Base-by-base conservation (phyloP, 1,140 invertebrate species). In the Philotrypesis tridentata region DNA sequence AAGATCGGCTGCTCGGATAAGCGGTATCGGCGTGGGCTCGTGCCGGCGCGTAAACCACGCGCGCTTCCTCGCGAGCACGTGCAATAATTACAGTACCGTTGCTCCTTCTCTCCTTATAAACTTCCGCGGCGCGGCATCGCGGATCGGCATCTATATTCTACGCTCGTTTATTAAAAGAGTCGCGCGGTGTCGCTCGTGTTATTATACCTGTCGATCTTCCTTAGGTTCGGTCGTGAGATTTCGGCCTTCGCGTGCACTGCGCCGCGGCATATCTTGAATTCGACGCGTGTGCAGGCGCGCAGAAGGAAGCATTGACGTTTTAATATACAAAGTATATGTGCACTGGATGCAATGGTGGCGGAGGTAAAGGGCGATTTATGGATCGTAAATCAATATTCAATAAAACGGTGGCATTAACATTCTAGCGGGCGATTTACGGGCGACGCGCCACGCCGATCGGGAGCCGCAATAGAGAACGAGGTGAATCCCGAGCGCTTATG, bases 31-130 rank as follows among this genome's bases (percentile, higher is more conserved):
- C 21, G 14, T 6, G 70, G 55, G 61, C 33, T 40, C 25, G 31
- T 63, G 68, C 68, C 48, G 25, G 29, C 33, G 23, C 71, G 71
- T 43, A 79, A 79, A 61, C 12, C 31, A 74, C 37, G 65, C 76
- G 23, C 31, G 60, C 74, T 17, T 17, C 48, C 5, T 17, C 55
- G 23, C 29, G 27, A 43, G 70, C 60, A 74, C 71, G 79, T 40
- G 79, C 72, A 81, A 81, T 81, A 81, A 81, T 76, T 81, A 70
- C 63, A 29, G 73, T 76, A 81, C 79, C 79, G 79, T 76, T 81
- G 79, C 25, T 55, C 17, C 27, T 65, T 33, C 63, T 33, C 21
- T 71, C 27, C 43, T 23, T 37, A 11, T 25, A 55, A 55, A 55
- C 75, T 43, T 25, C 14, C 61, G 7, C n/a, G 25, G 55, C 73